Base-by-base conservation (phyloP, 2,113 vertebrate species). In the Vulpes lagopus region DNA sequence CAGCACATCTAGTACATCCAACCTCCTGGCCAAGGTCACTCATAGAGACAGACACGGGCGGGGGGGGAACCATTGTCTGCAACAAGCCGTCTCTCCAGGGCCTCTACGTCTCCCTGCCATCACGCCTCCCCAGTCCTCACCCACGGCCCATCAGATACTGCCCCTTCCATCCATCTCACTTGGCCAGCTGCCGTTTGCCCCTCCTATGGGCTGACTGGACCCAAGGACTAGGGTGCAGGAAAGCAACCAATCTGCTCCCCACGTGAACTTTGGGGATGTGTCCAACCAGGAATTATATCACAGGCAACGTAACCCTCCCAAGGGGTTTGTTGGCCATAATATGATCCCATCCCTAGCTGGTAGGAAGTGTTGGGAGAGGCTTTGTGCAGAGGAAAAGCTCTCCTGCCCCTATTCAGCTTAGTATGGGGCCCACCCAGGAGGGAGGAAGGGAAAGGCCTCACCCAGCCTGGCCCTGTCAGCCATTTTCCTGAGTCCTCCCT, bases 221-320 rank as follows among this genome's bases (percentile, higher is more conserved):
- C 74, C 71, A 1, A 51, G 32, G 4, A 17, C 23, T 10, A 22
- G 30, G 11, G 4, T 51, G 3, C 8, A 2, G 14, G 25, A 35
- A 30, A 74, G 11, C 5, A 32, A n/a, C 23, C 65, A 81, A 22
- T 27, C 43, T 38, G 30, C n/a, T 38, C 43, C 55, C 43, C 23
- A 5, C 3, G 2, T 11, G 53, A 62, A 35, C 35, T 35, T 49
- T 7, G 0, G 3, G 67, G 25, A 1, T 23, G 3, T 17, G 16
- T 59, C 78, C 2, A 2, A 23, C 25, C 49, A 57, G 88, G 38
- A 67, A 15, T 38, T 7, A 32, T 8, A 9, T 73, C 51, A 19
- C 59, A 43, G 64, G 38, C 9, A 5, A 2, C 1, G 0, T 27
- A 17, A 62, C 12, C n/a, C 43, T 79, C 76, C n/a, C 11, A 3